Percentiles rank a stretch among this genome's conserved stretches.
Evolutionary conservation across 2,113 vertebrate genomes (phyloP).

Genomic region (Phalacrocorax brasilianus): DNA sequence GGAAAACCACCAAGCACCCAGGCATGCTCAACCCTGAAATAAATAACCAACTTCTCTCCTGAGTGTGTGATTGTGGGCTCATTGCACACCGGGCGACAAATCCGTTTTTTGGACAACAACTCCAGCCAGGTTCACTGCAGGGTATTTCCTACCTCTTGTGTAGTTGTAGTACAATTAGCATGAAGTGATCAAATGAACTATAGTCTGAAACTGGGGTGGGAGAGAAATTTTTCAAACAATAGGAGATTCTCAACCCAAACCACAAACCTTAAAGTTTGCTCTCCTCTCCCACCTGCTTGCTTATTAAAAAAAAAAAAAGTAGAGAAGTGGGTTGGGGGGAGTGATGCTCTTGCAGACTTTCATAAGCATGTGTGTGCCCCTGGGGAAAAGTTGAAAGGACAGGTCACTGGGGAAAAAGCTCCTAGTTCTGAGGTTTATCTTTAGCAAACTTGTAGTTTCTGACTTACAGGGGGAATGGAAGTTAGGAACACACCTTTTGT

Average conservation of each 20-base stretch:
- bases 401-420: not conserved
- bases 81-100: too few relatives aligned
- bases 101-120: too few relatives aligned
- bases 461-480: not conserved
- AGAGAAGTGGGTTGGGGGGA: not conserved
- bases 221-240: not conserved
- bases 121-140: not conserved
- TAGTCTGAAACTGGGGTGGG: not conserved
- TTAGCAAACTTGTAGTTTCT: not conserved
- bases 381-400: not conserved
- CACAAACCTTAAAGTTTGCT: too few relatives aligned
- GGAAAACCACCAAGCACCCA: too few relatives aligned
- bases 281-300: too few relatives aligned
- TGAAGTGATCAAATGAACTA: not conserved
- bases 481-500: not conserved
- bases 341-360: not conserved
- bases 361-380: not conserved
- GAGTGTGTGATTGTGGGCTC: too few relatives aligned
- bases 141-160: not conserved
- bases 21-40: too few relatives aligned
- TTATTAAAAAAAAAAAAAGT: too few relatives aligned
- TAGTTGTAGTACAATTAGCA: not conserved
- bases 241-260: not conserved
- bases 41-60: too few relatives aligned
- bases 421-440: not conserved